Evolutionary conservation across 2,888 invertebrate species (phyloP).

Genomic region (Caenorhabditis sp.): DNA sequence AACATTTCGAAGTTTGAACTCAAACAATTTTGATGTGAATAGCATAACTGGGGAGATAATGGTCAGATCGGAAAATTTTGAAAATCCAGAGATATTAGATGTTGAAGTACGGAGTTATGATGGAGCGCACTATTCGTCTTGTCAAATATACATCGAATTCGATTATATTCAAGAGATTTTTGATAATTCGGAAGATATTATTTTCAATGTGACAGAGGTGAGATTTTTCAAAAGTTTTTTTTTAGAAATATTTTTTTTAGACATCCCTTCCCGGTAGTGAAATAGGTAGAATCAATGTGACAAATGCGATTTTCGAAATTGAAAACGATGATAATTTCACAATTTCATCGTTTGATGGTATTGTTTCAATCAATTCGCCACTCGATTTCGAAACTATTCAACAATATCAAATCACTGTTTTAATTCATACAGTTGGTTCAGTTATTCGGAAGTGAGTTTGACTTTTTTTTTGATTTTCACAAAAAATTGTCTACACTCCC

Average conservation of each 20-base stretch:
- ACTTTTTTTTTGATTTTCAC: background rate
- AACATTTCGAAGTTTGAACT: slow-evolving; percentile 33
- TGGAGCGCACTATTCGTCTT: slow-evolving; percentile 8
- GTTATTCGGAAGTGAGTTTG: background rate
- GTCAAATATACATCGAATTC: background rate
- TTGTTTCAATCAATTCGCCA: slow-evolving; percentile 17
- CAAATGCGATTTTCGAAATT: slow-evolving; percentile 17
- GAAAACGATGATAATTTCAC: slow-evolving; percentile 26
- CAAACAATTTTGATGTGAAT: slow-evolving; percentile 15
- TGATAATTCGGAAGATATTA: background rate
- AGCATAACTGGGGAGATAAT: slow-evolving; percentile 38
- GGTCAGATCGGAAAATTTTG: slow-evolving; percentile 13
- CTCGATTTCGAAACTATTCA: slow-evolving; percentile 37
- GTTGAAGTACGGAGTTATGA: slow-evolving; percentile 23
- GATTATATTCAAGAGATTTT: background rate
- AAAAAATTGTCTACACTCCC: too few relatives aligned
- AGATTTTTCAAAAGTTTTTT: too few relatives aligned
- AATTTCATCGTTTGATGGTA: slow-evolving; percentile 28
- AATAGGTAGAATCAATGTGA: background rate
- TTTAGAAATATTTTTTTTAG: background rate
- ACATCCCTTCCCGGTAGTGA: background rate
- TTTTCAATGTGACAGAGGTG: background rate
- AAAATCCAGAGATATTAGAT: slow-evolving; percentile 5
- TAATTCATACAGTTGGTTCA: slow-evolving; percentile 2
- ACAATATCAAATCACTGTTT: slow-evolving; percentile 3